A percentile compares a stretch with the other conserved stretches of the same genome.
Evolutionary conservation across 1,140 invertebrate species (phyloP).

Genomic region (Alviniconcha marisindica): DNA sequence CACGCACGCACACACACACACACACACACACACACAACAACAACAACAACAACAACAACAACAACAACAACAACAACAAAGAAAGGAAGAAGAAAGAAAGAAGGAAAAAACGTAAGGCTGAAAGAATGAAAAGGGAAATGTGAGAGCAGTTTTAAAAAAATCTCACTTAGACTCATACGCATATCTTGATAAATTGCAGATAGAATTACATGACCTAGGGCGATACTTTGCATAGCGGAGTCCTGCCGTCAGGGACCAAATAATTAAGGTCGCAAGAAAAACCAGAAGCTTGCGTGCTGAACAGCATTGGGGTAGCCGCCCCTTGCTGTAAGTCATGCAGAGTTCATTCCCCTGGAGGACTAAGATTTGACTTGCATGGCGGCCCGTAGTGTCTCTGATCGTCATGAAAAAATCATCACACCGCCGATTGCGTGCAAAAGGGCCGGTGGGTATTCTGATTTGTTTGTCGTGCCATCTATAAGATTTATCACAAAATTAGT

Average conservation of each 20-base stretch:
- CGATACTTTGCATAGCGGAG: no score
- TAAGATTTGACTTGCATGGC: no score
- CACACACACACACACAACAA: background rate
- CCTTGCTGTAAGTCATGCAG: conserved; percentile 19
- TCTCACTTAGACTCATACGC: background rate
- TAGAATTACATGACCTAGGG: no score
- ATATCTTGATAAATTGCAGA: no score
- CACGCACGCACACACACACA: background rate
- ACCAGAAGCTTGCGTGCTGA: background rate
- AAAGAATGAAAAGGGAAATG: background rate
- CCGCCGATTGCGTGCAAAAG: conserved; percentile 12
- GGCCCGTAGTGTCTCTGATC: no score
- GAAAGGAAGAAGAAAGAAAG: background rate
- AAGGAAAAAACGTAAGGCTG: background rate
- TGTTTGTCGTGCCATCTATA: no score
- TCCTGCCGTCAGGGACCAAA: no score
- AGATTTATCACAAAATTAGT: no score
- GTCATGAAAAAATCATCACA: conserved; percentile 21
- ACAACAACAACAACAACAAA: no score
- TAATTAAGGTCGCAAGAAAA: no score
- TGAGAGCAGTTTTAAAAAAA: background rate
- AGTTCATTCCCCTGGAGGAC: conserved; percentile 2
- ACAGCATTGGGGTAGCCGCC: background rate
- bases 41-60: no score
- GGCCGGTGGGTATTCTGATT: no score